phyloP scores from a whole-genome alignment of 2,888 invertebrate species.

The Hedya salicella region DNA sequence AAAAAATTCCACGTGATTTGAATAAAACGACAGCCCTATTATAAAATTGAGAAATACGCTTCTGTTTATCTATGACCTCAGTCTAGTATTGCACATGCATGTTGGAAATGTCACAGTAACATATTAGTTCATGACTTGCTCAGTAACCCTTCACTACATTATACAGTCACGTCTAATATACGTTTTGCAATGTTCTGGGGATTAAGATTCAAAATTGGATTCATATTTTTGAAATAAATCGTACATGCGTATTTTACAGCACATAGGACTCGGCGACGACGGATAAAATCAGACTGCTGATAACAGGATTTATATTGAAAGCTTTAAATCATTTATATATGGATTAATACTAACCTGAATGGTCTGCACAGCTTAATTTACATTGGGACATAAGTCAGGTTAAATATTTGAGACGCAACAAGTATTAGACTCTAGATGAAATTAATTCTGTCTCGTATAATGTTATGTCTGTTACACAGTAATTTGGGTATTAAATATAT shows the following conservation, averaged over 20 bases:
- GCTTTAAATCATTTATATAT: constrained; percentile 24
- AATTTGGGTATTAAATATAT: too few species aligned
- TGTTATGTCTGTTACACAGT: too few species aligned
- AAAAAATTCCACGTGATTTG: too few species aligned
- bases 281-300: constrained; percentile 29
- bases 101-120: constrained; percentile 39
- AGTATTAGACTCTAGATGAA: background rate
- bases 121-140: constrained; percentile 44
- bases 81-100: constrained; percentile 39
- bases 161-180: background rate
- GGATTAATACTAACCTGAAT: constrained; percentile 8
- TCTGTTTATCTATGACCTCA: constrained; percentile 39
- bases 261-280: constrained; percentile 19
- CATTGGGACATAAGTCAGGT: background rate
- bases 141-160: constrained; percentile 42
- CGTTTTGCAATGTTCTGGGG: background rate
- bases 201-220: constrained; percentile 16
- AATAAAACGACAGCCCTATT: constrained; percentile 31
- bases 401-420: background rate
- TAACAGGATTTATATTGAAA: constrained; percentile 26
- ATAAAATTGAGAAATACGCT: constrained; percentile 30
- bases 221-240: background rate
- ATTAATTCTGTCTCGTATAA: too few species aligned
- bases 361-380: background rate
- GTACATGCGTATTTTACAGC: constrained; percentile 12